These are phyloP conservation scores for Cephus pulcher DNA, from an alignment of 2,888 invertebrate species.

Conservation along the genomic window DNA sequence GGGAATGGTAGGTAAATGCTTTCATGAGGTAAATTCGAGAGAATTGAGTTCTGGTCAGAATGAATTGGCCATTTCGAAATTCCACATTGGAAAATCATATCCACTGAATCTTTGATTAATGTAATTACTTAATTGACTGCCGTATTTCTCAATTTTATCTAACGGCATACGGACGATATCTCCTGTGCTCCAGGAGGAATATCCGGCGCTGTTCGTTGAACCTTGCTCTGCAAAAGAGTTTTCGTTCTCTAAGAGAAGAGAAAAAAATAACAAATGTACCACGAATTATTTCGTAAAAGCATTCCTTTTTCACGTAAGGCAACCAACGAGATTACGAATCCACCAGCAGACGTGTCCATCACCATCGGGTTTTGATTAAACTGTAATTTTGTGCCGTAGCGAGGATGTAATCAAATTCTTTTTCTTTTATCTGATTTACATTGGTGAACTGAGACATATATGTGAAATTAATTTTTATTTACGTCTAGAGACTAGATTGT, in stretches of 20 bases:
- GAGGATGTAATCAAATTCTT: neutral
- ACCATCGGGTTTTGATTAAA: neutral
- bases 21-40: neutral
- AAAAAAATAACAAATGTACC: neutral
- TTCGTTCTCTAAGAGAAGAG: neutral
- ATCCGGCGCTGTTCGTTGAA: constrained; percentile 30
- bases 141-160: constrained; percentile 35
- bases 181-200: constrained; percentile 28
- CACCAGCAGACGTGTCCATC: neutral
- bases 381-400: neutral
- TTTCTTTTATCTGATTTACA: neutral
- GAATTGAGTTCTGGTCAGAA: neutral
- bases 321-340: neutral
- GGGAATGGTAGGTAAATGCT: neutral
- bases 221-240: constrained; percentile 33
- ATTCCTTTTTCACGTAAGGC: neutral
- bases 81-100: constrained; percentile 33
- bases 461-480: neutral
- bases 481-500: neutral
- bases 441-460: neutral
- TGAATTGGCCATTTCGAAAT: constrained; percentile 27
- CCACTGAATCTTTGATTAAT: constrained; percentile 39
- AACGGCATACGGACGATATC: constrained; percentile 19
- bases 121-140: constrained; percentile 42
- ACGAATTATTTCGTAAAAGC: neutral